Evolutionary conservation across 2,888 invertebrate genomes (phyloP), one percentile per base, ranked within the genome.

Genomic region (Phyllotreta cruciferae): DNA sequence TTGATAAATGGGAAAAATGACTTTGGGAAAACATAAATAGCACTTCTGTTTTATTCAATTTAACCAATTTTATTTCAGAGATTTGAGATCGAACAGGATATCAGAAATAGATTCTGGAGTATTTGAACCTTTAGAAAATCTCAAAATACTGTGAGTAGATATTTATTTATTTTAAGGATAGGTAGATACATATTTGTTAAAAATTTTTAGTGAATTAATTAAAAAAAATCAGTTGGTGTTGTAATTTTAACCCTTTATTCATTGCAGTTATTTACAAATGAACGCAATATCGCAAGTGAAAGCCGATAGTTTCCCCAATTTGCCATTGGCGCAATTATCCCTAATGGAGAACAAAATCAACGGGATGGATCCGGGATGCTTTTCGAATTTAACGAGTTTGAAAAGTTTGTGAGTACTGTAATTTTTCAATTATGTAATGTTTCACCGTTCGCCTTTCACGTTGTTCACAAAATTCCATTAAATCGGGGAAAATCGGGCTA

Each of bases 21-120:
- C 14, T n/a, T 44, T 11, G 11, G 14, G 44, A 13, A 10, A 14
- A 44, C 9, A 44, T n/a, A 44, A 9, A 41, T 41, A 2, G 41
- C 10, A 41, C 10, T 5, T 41, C 41, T 41, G 3, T 41, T 41
- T n/a, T 10, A 41, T 3, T 4, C 9, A 9, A 9, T 41, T 1
- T 41, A 41, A 41, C 41, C n/a, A 5, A 41, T 45, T 60, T 54
- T 44, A n/a, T 76, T 79, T 38, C 73, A 85, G 85, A 52, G 84
- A 85, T 73, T 74, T 85, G 42, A 79, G 85, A 0, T 79, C 81
- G 60, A 85, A 85, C 76, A 78, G 75, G 41, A 77, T 85, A 45
- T 73, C 73, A 24, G 74, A 78, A 54, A 79, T 84, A 37, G 75
- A 74, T 13, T 74, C 74, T 1, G 70, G 73, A 5, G 76, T 81